Conservation (phyloP, 2,113 vertebrate species). For the Recurvirostra avosetta region DNA sequence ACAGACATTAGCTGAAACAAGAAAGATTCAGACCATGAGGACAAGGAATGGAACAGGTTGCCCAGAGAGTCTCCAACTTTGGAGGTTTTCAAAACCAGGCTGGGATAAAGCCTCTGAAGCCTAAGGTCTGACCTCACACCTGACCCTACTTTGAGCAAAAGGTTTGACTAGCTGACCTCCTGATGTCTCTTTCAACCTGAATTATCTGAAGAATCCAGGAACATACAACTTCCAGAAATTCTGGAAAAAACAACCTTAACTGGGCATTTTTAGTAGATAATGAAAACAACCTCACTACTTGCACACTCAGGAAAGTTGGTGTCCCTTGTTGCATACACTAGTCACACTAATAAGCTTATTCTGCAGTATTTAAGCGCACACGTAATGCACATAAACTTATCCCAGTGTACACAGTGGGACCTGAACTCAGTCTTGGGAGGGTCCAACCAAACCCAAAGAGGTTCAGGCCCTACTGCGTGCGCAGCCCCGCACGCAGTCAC, state of each 20-base stretch:
- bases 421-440: background rate
- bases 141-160: background rate
- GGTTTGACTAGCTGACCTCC: background rate
- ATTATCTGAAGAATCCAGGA: background rate
- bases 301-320: rapidly evolving
- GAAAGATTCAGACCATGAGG: background rate
- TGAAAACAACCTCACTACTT: background rate
- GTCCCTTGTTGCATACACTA: background rate
- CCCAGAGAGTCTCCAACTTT: background rate
- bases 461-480: too few species aligned
- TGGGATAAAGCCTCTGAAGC: background rate
- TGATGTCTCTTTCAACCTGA: background rate
- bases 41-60: background rate
- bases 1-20: background rate
- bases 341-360: background rate
- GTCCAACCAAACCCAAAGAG: background rate
- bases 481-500: background rate
- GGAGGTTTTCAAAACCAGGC: background rate
- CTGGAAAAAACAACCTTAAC: background rate
- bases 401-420: background rate
- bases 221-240: background rate
- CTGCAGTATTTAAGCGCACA: background rate
- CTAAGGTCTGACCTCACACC: background rate
- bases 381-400: background rate
- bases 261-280: too few species aligned